phyloP scores from a whole-genome alignment of 2,113 vertebrate species.

The Odocoileus virginianus region DNA sequence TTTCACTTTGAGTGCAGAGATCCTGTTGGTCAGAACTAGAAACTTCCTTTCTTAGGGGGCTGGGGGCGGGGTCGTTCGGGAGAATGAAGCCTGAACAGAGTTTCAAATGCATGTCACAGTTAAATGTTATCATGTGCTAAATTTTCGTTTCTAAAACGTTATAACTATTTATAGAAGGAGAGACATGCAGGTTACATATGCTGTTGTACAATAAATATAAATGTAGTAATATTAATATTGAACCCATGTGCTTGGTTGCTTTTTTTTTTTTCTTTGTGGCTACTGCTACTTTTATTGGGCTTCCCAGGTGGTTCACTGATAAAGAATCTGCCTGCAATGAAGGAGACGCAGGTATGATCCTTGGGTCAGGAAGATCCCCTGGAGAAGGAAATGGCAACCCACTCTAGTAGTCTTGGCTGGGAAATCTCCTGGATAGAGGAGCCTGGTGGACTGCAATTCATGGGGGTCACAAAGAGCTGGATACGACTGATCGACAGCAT shows the following conservation, averaged over 20 bases:
- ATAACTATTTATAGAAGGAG: accelerated
- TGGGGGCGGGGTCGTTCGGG: not conserved
- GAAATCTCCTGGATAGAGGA: not conserved
- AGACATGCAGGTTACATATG: accelerated
- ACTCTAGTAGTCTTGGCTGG: not conserved
- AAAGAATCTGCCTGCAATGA: not conserved
- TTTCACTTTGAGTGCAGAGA: conserved; percentile 72
- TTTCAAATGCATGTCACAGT: not conserved
- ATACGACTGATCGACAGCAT: not conserved
- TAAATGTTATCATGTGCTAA: not conserved
- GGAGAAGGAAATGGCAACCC: not conserved
- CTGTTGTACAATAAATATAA: not conserved
- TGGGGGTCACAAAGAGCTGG: not conserved
- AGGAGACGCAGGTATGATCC: not conserved
- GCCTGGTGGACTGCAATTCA: not conserved
- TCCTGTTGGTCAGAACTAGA: conserved; percentile 65
- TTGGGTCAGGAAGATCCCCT: not conserved
- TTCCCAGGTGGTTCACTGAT: not conserved
- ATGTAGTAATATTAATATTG: not conserved
- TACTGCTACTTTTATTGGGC: not conserved
- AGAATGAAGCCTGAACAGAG: not conserved
- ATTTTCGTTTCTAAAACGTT: not conserved
- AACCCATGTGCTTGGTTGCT: not conserved
- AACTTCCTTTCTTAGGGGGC: not conserved
- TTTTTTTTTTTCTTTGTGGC: not conserved